Conservation (phyloP, 1,140 invertebrate genomes). For the Psilanteris sp. region DNA sequence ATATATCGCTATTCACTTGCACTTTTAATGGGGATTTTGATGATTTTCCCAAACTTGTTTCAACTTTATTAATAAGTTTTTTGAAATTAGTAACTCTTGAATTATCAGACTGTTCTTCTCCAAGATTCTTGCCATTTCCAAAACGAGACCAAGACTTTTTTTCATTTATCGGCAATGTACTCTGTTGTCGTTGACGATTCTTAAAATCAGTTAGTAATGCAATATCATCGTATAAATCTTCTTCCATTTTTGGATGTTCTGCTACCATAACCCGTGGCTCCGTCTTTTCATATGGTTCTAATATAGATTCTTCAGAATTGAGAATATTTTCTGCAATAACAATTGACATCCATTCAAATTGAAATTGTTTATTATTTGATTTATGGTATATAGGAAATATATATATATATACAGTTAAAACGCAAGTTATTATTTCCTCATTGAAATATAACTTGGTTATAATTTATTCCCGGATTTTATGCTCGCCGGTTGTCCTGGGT, state of each 20-base stretch:
- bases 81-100: constrained; percentile 68
- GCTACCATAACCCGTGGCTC: constrained; percentile 18
- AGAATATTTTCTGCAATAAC: constrained; percentile 20
- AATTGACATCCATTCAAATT: no score
- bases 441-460: no score
- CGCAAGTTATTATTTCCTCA: no score
- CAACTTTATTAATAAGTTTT: constrained; percentile 72
- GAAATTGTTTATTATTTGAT: no score
- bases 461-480: no score
- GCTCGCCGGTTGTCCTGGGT: no score
- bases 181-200: constrained; percentile 25
- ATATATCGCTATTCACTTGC: not conserved
- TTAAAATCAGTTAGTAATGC: constrained; percentile 37
- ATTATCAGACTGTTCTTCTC: constrained; percentile 12
- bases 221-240: constrained; percentile 41
- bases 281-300: not conserved
- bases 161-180: constrained; percentile 1
- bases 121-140: constrained; percentile 32
- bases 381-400: no score
- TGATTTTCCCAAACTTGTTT: constrained; percentile 68
- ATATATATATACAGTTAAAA: no score
- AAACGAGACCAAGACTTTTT: constrained; percentile 70
- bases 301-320: constrained; percentile 1
- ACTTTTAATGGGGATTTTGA: not conserved
- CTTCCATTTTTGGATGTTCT: not conserved